phyloP scores from a whole-genome alignment of 2,113 vertebrate species.

The Eudyptes chrysolophus region DNA sequence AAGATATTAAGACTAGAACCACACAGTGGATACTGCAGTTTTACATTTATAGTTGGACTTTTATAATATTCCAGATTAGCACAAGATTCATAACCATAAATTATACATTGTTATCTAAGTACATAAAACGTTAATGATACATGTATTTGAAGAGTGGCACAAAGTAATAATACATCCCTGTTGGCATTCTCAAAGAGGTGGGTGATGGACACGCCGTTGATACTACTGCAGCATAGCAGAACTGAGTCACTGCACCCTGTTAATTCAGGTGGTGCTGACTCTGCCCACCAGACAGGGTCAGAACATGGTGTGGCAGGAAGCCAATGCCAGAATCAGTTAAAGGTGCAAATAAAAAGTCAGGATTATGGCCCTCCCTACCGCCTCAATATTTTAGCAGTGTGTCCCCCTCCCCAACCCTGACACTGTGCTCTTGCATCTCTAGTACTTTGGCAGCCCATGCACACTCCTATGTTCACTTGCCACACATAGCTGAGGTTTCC shows the following conservation, averaged over 20 bases:
- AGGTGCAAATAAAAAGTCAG: conserved; percentile 52
- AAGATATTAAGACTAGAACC: conserved; percentile 72
- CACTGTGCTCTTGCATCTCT: conserved; percentile 22
- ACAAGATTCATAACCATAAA: conserved; percentile 83
- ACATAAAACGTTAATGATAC: conserved; percentile 78
- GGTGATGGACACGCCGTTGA: neutral
- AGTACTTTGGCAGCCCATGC: conserved; percentile 34
- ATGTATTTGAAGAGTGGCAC: conserved; percentile 73
- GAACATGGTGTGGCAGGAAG: conserved; percentile 6
- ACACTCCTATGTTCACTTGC: neutral
- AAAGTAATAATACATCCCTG: conserved; percentile 50
- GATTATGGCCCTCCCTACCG: neutral
- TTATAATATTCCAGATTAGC: conserved; percentile 82
- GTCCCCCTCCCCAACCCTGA: neutral
- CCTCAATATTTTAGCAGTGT: neutral
- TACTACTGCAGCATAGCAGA: conserved; percentile 5
- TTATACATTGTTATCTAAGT: conserved; percentile 81
- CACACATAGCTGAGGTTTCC: conserved; percentile 19
- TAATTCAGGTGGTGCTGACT: neutral
- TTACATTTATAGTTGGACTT: conserved; percentile 82
- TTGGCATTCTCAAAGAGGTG: conserved; percentile 47
- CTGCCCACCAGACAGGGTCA: conserved; percentile 5
- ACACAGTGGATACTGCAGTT: conserved; percentile 77
- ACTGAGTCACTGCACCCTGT: neutral
- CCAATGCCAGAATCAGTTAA: conserved; percentile 15